Evolutionary conservation across 1,140 invertebrate genomes (phyloP), one percentile per base, ranked within the genome.

Genomic region (Saxidomus purpurata): DNA sequence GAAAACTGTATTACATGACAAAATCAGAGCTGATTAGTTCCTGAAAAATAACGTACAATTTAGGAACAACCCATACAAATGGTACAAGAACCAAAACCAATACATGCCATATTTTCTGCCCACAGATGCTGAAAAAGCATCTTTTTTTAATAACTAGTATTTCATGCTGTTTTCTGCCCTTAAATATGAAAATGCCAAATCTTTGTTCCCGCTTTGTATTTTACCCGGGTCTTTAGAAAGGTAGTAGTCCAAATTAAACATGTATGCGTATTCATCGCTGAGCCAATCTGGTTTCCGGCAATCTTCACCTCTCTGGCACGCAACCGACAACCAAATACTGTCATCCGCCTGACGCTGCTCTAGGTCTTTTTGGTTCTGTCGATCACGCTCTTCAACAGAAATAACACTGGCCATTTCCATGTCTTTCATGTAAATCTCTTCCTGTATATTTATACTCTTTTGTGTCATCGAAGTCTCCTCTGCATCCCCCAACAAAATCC

Each of bases 261-360:
- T 79, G 47, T 79, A 79, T 19, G n/a, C 43, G 19, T 19, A 79
- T 15, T 79, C 76, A 19, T 52, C 31, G 1, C 47, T 49, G 2
- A 79, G 19, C 76, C 76, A 79, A n/a, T 79, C 28, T 36, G 76
- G 76, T 36, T 49, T 52, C 22, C 47, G 76, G 28, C 76, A 79
- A 9, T 55, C 76, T 38, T 79, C 76, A 0, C 76, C 76, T 36
- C 47, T 52, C 49, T 79, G n/a, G 36, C 76, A 79, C 28, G 76
- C 76, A 31, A 79, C 76, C 1, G 76, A 25, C 43, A 79, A 19
- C 47, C 28, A 36, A 36, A 79, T 52, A 38, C 76, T 79, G 13
- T 55, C 31, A 55, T 79, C 47, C 31, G 13, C 22, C 19, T 36
- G 76, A 13, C 17, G 28, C 34, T 55, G 47, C 15, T 79, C 76